Conservation (phyloP, 2,888 invertebrate species). For the Xestia rhomboidea region DNA sequence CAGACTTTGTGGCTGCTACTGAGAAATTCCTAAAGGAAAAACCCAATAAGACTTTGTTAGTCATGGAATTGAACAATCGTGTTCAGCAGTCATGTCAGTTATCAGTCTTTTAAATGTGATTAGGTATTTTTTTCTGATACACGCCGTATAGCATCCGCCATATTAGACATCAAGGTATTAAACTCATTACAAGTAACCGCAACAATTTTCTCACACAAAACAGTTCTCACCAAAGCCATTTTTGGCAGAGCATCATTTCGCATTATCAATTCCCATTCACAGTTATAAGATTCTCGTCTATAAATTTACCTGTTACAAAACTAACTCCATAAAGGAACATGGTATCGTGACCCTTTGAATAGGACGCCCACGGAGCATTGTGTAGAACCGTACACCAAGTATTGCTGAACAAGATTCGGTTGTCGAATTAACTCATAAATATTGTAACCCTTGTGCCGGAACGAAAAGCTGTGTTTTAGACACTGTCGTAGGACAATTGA, state of each 20-base stretch:
- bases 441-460: constrained; percentile 39
- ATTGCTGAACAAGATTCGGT: constrained; percentile 51
- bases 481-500: constrained; percentile 33
- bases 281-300: constrained; percentile 64
- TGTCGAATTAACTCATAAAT: constrained; percentile 66
- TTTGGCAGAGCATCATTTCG: constrained; percentile 25
- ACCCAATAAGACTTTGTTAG: no score
- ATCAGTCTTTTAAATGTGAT: no score
- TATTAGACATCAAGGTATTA: no score
- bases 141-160: no score
- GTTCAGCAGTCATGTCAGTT: no score
- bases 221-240: constrained; percentile 10
- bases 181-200: background rate
- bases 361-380: constrained; percentile 76
- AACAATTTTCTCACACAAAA: constrained; percentile 15
- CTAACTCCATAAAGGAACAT: constrained; percentile 66
- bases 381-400: constrained; percentile 36
- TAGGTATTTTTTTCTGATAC: no score
- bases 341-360: constrained; percentile 73
- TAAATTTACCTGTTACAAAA: constrained; percentile 71
- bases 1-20: no score
- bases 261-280: constrained; percentile 51
- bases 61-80: no score
- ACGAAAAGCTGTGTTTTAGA: constrained; percentile 26
- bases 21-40: no score